Conservation (phyloP, 35 echinoderm and acorn worm species). For the Amphiura filiformis region DNA sequence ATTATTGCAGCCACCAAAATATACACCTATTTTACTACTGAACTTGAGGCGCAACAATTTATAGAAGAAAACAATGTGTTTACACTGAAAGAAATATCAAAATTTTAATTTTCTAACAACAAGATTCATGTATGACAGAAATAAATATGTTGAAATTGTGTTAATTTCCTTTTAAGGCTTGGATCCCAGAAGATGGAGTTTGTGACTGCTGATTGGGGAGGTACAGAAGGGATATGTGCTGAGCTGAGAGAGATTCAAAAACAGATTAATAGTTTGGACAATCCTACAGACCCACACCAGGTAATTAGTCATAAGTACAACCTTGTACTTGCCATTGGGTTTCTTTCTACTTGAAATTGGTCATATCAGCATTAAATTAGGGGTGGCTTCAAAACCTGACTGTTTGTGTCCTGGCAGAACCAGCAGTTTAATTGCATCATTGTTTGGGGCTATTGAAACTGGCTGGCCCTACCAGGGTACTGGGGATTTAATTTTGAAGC, state of each 20-base stretch:
- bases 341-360: background rate
- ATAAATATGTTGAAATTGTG: no score
- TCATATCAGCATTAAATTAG: background rate
- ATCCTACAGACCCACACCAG: conserved; percentile 80
- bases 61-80: background rate
- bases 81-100: background rate
- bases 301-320: conserved; percentile 9
- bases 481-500: no score
- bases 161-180: conserved; percentile 46
- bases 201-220: conserved; percentile 95
- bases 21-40: no score
- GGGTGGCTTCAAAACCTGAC: no score
- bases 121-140: no score
- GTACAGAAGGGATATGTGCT: conserved; percentile 86
- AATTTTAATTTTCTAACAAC: no score
- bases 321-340: background rate
- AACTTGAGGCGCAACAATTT: no score
- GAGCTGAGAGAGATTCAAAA: conserved; percentile 95
- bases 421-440: no score
- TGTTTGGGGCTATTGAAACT: no score
- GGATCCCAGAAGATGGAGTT: conserved; percentile 69
- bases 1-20: no score
- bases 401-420: no score
- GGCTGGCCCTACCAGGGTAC: no score
- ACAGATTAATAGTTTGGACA: conserved; percentile 93